Base-by-base conservation (phyloP, 1,140 invertebrate species). In the Conus betulinus region DNA sequence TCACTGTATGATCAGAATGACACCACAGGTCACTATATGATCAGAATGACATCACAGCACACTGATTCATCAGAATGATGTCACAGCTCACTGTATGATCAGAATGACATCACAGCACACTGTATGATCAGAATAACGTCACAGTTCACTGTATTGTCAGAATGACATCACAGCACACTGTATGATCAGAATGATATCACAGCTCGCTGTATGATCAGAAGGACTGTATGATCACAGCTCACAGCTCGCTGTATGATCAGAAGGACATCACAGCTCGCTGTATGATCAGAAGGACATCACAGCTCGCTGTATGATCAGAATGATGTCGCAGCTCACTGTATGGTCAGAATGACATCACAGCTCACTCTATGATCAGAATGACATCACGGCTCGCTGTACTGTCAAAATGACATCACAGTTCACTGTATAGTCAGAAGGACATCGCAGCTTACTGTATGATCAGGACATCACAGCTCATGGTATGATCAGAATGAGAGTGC, bases 101-200 rank as follows among this genome's bases (percentile, higher is more conserved):
- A 98, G 81, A 99, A 99, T 95, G 99, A 99, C 93, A 99, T 99
- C 90, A 97, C 98, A 93, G 98, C 98, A 6, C 99, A 99, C 95
- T 98, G 99, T 39, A 39, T 39, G 39, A 39, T 11, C 15, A 60
- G 15, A 60, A 60, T 60, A 4, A 60, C 57, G 4, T 60, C 57
- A 60, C 15, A 60, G 15, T 5, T 60, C 57, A 60, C 57, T 60
- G 57, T 60, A 60, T 15, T 1, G 4, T 11, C 97, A 98, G 82
- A 71, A 71, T 71, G 67, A 71, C 67, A 71, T 20, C 67, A 71
- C 67, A 23, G 20, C 67, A 1, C 7, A 71, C 13, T 63, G 60
- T 13, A 1, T 63, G 60, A 13, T 63, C 60, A 39, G 39, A 39
- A 39, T 39, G 39, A 39, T 3, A 39, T 39, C 39, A 39, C 39